phyloP scores from a whole-genome alignment of 2,888 invertebrate genomes.

The Augochlorella aurata region DNA sequence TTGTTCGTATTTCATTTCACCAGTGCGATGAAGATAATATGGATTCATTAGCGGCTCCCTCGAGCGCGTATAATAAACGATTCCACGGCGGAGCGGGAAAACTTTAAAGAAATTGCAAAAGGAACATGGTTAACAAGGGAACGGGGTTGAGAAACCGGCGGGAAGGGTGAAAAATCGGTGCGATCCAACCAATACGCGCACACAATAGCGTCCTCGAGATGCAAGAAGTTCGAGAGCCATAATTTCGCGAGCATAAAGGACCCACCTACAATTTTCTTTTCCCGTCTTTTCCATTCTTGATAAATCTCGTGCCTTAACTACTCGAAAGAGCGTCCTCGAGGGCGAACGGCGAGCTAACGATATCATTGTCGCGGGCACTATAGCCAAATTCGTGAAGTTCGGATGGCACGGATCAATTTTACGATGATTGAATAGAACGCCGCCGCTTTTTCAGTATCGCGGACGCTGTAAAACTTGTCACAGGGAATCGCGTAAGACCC shows the following conservation, averaged over 20 bases:
- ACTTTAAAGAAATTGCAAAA: conserved; percentile 2
- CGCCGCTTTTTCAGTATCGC: not conserved
- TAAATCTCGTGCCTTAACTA: conserved; percentile 43
- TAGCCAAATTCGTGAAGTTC: conserved; percentile 26
- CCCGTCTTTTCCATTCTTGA: conserved; percentile 50
- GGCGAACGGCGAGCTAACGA: conserved; percentile 60
- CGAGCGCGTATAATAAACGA: not conserved
- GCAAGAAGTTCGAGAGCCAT: conserved; percentile 60
- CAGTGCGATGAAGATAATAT: not conserved
- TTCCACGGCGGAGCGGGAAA: not conserved
- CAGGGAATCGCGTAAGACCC: not conserved
- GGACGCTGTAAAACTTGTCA: not conserved
- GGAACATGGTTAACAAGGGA: conserved; percentile 2
- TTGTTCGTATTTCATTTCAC: not conserved
- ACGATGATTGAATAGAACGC: conserved; percentile 6
- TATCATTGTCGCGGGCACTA: conserved; percentile 43
- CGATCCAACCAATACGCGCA: conserved; percentile 58
- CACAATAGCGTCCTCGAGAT: conserved; percentile 59
- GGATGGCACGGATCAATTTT: not conserved
- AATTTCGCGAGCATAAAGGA: conserved; percentile 60
- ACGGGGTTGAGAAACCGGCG: not conserved
- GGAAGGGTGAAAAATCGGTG: conserved; percentile 45
- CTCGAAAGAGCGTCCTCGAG: conserved; percentile 47
- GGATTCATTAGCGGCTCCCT: not conserved
- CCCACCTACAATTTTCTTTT: conserved; percentile 60